A percentile compares a stretch with the other conserved stretches of the same genome.
These are phyloP conservation scores for Tetrapedia diversipes DNA, from an alignment of 2,888 invertebrate genomes.

Conservation along the genomic window DNA sequence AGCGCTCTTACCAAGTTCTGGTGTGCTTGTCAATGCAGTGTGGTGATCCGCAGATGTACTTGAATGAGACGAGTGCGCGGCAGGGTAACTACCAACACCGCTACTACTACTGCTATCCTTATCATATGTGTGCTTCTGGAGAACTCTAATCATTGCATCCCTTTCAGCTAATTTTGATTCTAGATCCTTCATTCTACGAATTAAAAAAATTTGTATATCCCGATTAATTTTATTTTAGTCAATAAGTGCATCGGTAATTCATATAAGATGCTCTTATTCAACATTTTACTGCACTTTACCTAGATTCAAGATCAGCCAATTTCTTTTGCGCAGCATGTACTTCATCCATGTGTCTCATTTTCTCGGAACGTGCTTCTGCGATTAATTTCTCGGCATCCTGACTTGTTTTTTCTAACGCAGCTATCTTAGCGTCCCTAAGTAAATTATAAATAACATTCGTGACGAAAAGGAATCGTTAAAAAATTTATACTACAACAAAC, in stretches of 20 bases:
- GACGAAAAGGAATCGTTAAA: background rate
- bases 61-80: constrained; percentile 81
- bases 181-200: constrained; percentile 89
- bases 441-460: constrained; percentile 8
- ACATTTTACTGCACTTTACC: too few species aligned
- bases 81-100: constrained; percentile 84
- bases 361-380: constrained; percentile 93
- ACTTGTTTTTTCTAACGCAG: constrained; percentile 91
- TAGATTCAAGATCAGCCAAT: constrained; percentile 93
- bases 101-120: constrained; percentile 86
- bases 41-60: constrained; percentile 81
- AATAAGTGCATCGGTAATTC: background rate
- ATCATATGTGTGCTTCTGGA: constrained; percentile 91
- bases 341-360: constrained; percentile 95
- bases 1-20: constrained; percentile 76
- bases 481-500: too few species aligned
- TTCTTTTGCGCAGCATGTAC: constrained; percentile 93
- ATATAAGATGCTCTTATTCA: constrained; percentile 43
- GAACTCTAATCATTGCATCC: constrained; percentile 94
- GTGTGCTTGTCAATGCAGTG: constrained; percentile 77
- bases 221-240: background rate
- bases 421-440: constrained; percentile 91
- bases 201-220: background rate
- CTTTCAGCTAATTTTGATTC: constrained; percentile 94
- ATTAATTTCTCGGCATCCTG: constrained; percentile 93